A percentile compares a stretch with the other conserved stretches of the same genome.
These are phyloP conservation scores for Eunapius fragilis DNA, from an alignment of 37 sponge, comb jelly and placozoan species.

Conservation along the genomic window DNA sequence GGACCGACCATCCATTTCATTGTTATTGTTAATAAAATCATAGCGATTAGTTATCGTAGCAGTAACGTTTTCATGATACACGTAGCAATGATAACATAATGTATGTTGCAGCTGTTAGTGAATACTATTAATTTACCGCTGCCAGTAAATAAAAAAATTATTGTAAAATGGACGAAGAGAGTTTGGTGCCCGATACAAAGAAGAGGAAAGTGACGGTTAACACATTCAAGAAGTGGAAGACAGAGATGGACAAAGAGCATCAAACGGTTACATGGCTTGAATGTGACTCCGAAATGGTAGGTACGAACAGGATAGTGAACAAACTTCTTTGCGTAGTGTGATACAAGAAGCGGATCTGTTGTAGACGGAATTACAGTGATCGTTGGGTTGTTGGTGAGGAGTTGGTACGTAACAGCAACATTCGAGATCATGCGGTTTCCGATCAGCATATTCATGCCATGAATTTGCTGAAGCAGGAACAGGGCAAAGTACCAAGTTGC, in stretches of 20 bases:
- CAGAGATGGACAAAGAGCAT: constrained; percentile 26
- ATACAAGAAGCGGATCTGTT: constrained; percentile 30
- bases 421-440: constrained; percentile 54
- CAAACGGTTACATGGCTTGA: constrained; percentile 62
- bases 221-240: constrained; percentile 26
- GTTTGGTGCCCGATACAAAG: neutral
- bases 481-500: neutral
- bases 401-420: constrained; percentile 65
- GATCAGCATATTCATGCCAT: constrained; percentile 65
- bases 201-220: neutral
- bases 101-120: too few species aligned
- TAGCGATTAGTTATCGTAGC: too few species aligned
- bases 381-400: constrained; percentile 55
- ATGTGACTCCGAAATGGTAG: constrained; percentile 15
- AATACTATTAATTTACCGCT: too few species aligned
- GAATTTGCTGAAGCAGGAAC: constrained; percentile 36
- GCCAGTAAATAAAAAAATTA: neutral
- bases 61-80: too few species aligned
- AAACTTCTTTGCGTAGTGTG: constrained; percentile 46
- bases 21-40: too few species aligned
- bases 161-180: neutral
- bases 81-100: too few species aligned
- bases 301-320: constrained; percentile 26
- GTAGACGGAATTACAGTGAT: constrained; percentile 45
- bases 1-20: too few species aligned